Conservation (phyloP, 2,113 vertebrate species). For the Pipra filicauda region DNA sequence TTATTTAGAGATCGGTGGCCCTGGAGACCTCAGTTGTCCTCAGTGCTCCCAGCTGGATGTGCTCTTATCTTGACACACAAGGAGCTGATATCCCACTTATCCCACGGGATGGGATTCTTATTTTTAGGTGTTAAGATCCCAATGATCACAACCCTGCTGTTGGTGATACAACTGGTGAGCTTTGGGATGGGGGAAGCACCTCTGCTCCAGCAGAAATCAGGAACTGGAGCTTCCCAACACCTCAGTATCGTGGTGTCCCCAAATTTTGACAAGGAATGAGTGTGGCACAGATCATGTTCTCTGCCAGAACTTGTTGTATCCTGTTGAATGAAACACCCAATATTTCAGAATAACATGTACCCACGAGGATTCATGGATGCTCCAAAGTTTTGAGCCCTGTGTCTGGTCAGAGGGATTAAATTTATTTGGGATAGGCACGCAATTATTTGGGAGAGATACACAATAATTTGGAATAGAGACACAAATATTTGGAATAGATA, state of each 20-base stretch:
- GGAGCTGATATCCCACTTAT: background rate
- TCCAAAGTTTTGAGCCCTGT: background rate
- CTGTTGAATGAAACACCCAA: rapidly evolving
- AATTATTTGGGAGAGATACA: background rate
- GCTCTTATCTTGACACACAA: background rate
- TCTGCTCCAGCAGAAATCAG: background rate
- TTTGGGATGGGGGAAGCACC: background rate
- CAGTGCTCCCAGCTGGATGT: background rate
- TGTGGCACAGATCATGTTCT: background rate
- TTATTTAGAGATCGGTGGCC: background rate
- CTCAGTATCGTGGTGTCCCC: background rate
- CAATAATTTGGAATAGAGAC: background rate
- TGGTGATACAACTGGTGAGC: background rate
- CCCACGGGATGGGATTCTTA: background rate
- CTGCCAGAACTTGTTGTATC: background rate
- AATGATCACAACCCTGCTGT: background rate
- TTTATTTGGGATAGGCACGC: no score
- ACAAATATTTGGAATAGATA: background rate
- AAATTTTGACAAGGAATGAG: background rate
- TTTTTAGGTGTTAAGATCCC: background rate
- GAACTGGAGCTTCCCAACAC: rapidly evolving
- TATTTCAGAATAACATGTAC: background rate
- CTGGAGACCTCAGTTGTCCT: background rate
- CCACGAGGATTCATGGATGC: background rate
- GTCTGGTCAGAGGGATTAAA: background rate